Conservation (phyloP, 2,113 vertebrate species). For the Pedionomus torquatus region DNA sequence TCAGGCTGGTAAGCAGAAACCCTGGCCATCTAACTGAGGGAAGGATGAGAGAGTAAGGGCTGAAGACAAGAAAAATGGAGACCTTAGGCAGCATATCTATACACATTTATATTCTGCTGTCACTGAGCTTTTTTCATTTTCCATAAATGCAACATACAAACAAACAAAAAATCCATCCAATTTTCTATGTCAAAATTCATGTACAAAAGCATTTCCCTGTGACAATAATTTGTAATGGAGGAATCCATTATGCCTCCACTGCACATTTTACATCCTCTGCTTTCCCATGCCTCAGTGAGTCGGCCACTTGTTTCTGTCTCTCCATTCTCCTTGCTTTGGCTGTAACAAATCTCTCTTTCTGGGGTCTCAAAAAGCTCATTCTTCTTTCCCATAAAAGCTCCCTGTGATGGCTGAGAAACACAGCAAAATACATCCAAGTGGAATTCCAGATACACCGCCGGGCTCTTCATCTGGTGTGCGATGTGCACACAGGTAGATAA, state of each 20-base stretch:
- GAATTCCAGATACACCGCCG: neutral
- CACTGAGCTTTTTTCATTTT: slow-evolving; percentile 27
- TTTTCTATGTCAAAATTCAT: slow-evolving; percentile 42
- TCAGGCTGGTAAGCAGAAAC: slow-evolving; percentile 50
- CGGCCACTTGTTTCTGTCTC: slow-evolving; percentile 21
- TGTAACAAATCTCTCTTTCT: slow-evolving; percentile 15
- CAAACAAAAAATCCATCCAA: slow-evolving; percentile 47
- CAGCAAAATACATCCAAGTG: neutral
- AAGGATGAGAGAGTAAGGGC: slow-evolving; percentile 23
- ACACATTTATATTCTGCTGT: slow-evolving; percentile 33
- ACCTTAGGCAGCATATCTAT: neutral
- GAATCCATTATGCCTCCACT: slow-evolving; percentile 21
- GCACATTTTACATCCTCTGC: slow-evolving; percentile 7
- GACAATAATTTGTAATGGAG: slow-evolving; percentile 42
- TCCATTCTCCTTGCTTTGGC: neutral
- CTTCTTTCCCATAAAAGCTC: slow-evolving; percentile 3
- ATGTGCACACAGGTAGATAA: neutral
- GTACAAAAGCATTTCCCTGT: slow-evolving; percentile 45
- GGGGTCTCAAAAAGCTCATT: slow-evolving; percentile 12
- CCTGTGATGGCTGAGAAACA: neutral
- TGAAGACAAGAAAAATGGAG: slow-evolving; percentile 45
- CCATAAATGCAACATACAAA: slow-evolving; percentile 23
- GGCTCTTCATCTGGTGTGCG: neutral
- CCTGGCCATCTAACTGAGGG: neutral
- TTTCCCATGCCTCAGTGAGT: slow-evolving; percentile 12